Evolutionary conservation across 2,888 invertebrate species (phyloP), one percentile per base, ranked within the genome.

Genomic region (Lamellibrachia satsuma): DNA sequence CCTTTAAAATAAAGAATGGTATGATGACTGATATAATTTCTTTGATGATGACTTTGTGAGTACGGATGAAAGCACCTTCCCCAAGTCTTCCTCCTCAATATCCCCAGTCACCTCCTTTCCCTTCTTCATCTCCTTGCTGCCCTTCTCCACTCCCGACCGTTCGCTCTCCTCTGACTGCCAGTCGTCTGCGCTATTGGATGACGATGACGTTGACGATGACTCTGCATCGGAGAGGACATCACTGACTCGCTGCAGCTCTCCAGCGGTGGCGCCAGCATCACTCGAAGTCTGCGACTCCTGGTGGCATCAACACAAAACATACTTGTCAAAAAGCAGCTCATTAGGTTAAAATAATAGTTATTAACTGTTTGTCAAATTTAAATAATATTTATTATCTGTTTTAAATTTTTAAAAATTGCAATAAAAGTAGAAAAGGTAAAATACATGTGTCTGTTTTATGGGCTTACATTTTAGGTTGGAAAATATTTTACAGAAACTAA

Each of bases 1-100:
- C 39, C 39, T 39, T 39, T 39, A 39, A 39, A 39, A 39, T 39
- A 39, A 39, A 39, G 39, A 39, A 39, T 1, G 39, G 39, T 39
- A 39, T 39, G 39, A 39, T 39, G 39, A 39, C 51, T 15, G 52
- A 27, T 27, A 91, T 52, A 91, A 11, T 52, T 15, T 22, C 11
- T 9, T 52, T 11, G 8, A 15, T 91, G 91, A 1, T 0, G 11
- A 39, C 92, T 75, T 52, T 52, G 9, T 90, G 51, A 51, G 3
- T 91, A 91, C 22, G 11, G 52, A 91, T 52, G 52, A 22, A 22
- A 22, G 51, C 52, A 93, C 93, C 95, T 95, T 96, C 90, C 95
- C 96, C 3, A 96, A 94, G 15, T 95, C 95, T 90, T 96, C 96
- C 92, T 95, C 95, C 91, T 96, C 96, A 52, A 93, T 60, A 94